Percentiles rank a stretch among this genome's conserved stretches.
Conservation (phyloP, 2,113 vertebrate genomes). For the Heptranchias perlo region DNA sequence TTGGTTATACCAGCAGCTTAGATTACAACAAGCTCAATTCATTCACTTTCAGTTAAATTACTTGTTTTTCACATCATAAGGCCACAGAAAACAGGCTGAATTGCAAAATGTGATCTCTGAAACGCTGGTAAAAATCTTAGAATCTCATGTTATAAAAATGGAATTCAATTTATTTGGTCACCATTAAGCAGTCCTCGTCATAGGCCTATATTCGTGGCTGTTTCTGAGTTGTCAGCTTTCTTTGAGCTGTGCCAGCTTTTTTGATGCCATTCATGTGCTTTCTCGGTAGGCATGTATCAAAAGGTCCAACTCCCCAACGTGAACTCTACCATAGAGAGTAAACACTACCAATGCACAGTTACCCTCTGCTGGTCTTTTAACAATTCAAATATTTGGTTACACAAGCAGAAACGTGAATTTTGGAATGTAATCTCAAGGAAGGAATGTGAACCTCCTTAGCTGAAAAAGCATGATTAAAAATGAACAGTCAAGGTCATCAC, state of each 20-base stretch:
- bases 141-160: background rate
- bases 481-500: background rate
- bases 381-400: background rate
- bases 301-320: background rate
- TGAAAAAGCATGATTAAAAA: conserved; percentile 8
- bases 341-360: background rate
- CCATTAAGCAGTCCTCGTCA: background rate
- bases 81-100: background rate
- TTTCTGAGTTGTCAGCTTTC: background rate
- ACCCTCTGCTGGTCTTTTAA: background rate
- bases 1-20: background rate
- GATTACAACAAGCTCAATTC: background rate
- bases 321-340: background rate
- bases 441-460: background rate
- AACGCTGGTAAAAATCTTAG: background rate
- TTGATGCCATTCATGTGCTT: background rate
- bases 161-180: background rate
- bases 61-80: background rate
- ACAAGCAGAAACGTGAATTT: background rate
- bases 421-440: background rate
- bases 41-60: background rate
- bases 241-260: background rate
- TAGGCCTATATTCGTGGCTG: background rate
- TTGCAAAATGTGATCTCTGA: background rate
- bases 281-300: background rate